Evolutionary conservation across 2,113 vertebrate species (phyloP), one percentile per base, ranked within the genome.

Genomic region (Carollia perspicillata): DNA sequence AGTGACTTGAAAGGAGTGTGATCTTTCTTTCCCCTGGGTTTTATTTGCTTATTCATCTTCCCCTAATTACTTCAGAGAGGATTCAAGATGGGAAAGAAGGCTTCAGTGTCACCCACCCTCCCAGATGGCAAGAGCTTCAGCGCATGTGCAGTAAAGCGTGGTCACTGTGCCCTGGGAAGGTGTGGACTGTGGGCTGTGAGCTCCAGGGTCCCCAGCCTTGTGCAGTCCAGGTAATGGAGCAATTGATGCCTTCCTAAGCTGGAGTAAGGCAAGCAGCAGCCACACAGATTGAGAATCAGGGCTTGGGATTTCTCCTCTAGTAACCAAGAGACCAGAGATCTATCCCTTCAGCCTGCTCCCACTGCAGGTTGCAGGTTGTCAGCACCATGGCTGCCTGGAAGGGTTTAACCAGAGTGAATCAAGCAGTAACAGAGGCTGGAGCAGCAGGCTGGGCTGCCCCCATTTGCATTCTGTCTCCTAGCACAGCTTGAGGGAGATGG

Each of bases 391-490:
- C 98, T 22, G 98, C 99, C 98, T 63, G 40, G 28, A 77, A 97
- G 97, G 97, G 97, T 99, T 99, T 98, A 92, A 97, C 97, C 98
- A 95, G 97, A 98, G 97, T 97, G 97, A 99, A 93, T 99, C 99
- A 99, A 98, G n/a, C 83, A 88, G 97, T 98, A 98, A 98, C 97
- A 85, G 37, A 87, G 88, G 53, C 93, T 87, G 91, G 97, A 81
- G 98, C 58, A 93, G 97, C 90, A 71, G 42, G 89, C 68, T 63
- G 65, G 96, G 77, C 88, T 0, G 6, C 69, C 75, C 75, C 13
- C 5, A 1, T 74, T 71, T n/a, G 26, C n/a, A 6, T n/a, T 63
- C 83, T 55, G 14, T 79, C 22, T 51, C 63, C 44, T 26, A 2
- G 18, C 37, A 63, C 6, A 77, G 71, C n/a, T 20, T 23, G 35